These are phyloP conservation scores for Diuraphis noxia DNA, from an alignment of 1,140 invertebrate genomes.

Conservation along the genomic window DNA sequence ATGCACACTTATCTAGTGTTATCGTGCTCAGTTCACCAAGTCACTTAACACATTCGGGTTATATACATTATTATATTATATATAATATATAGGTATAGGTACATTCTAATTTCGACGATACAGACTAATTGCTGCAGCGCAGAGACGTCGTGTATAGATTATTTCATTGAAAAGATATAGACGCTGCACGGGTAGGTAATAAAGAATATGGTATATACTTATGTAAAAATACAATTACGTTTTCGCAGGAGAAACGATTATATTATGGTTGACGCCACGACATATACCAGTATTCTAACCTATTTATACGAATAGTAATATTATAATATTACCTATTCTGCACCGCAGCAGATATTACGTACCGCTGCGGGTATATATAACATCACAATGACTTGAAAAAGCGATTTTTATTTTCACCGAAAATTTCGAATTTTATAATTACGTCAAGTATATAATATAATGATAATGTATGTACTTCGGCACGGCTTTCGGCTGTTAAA, in stretches of 20 bases:
- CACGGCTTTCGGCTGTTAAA: not conserved
- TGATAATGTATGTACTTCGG: not conserved
- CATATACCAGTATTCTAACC: no score
- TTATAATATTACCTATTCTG: no score
- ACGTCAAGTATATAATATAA: not conserved
- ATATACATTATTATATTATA: not conserved
- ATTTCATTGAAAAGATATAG: not conserved
- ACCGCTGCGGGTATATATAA: not conserved
- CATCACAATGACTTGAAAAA: not conserved
- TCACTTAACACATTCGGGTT: not conserved
- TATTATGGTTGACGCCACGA: not conserved
- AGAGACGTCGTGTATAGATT: not conserved
- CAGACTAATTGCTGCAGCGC: not conserved
- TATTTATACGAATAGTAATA: no score
- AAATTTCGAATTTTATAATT: constrained; percentile 12
- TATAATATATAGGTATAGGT: no score
- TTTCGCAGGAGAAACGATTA: not conserved
- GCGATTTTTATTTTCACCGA: not conserved
- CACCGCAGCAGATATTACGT: no score
- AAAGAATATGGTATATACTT: no score
- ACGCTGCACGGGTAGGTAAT: no score
- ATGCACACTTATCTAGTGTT: not conserved
- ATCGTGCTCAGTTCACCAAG: not conserved
- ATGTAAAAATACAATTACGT: not conserved
- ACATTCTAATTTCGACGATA: not conserved